Evolutionary conservation across 2,797 vertebrate species (phyloP).

Genomic region (Sarcophilus harrisii): DNA sequence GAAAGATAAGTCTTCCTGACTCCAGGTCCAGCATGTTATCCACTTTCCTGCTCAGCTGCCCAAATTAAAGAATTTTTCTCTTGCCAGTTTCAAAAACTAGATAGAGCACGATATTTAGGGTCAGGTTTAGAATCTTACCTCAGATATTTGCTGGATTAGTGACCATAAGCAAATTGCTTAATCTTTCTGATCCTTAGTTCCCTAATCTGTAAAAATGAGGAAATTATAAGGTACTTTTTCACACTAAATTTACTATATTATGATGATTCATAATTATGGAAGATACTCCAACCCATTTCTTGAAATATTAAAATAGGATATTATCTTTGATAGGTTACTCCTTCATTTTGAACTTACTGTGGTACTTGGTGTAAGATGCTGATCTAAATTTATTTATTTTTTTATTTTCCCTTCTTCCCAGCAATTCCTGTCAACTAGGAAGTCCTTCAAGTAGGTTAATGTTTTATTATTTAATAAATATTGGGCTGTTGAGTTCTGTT

Average conservation of each 20-base stretch:
- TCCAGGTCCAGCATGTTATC: neutral
- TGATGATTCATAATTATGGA: neutral
- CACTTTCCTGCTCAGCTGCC: neutral
- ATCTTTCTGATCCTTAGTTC: neutral
- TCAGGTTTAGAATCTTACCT: neutral
- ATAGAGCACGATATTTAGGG: neutral
- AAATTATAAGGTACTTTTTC: neutral
- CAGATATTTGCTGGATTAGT: neutral
- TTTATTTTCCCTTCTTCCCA: conserved; percentile 1
- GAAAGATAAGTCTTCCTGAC: neutral
- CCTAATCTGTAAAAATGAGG: neutral
- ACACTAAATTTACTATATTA: neutral
- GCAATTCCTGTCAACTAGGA: conserved; percentile 26
- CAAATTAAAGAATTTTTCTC: neutral
- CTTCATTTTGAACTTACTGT: conserved; percentile 32
- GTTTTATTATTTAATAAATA: neutral
- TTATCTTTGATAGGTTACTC: conserved; percentile 16
- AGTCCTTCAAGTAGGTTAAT: neutral
- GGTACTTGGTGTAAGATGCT: neutral
- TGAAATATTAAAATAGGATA: neutral
- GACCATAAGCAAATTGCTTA: neutral
- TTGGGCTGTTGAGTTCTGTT: neutral
- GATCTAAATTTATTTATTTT: conserved; percentile 29
- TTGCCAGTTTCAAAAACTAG: neutral
- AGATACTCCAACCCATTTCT: neutral